Conservation (phyloP, 2,888 invertebrate genomes). For the Diloba caeruleocephala region DNA sequence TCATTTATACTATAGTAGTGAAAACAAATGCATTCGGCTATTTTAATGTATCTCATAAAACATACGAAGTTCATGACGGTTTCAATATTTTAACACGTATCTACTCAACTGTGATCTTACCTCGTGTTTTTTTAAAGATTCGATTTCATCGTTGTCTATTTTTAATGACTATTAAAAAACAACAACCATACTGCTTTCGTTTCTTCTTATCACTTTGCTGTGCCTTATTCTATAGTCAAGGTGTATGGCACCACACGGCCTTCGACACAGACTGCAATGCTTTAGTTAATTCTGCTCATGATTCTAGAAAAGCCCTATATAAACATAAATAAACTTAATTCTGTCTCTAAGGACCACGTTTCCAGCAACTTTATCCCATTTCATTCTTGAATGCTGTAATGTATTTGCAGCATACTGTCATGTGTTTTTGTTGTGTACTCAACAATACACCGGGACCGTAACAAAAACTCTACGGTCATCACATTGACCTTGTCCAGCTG, state of each 20-base stretch:
- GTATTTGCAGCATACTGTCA: conserved; percentile 30
- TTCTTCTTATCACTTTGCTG: conserved; percentile 19
- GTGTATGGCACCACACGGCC: no score
- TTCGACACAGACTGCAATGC: no score
- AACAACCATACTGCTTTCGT: conserved; percentile 1
- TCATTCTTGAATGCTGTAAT: conserved; percentile 11
- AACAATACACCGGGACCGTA: conserved; percentile 52
- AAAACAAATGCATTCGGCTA: conserved; percentile 28
- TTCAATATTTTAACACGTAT: no score
- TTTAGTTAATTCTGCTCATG: no score
- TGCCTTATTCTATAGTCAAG: no score
- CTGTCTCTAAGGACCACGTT: conserved; percentile 3
- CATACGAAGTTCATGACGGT: no score
- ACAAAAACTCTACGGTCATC: conserved; percentile 73
- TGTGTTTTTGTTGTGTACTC: conserved; percentile 52
- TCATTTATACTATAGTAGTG: conserved; percentile 18
- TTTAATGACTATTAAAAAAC: conserved; percentile 1
- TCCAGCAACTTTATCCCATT: background rate
- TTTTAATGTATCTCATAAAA: no score
- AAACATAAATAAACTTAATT: background rate
- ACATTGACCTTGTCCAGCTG: conserved; percentile 68
- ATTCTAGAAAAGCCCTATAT: conserved; percentile 14
- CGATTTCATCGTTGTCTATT: conserved; percentile 2
- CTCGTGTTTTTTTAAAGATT: conserved; percentile 3
- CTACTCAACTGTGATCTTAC: background rate